Conservation (phyloP, 2,888 invertebrate species). For the Pollenia angustigena region DNA sequence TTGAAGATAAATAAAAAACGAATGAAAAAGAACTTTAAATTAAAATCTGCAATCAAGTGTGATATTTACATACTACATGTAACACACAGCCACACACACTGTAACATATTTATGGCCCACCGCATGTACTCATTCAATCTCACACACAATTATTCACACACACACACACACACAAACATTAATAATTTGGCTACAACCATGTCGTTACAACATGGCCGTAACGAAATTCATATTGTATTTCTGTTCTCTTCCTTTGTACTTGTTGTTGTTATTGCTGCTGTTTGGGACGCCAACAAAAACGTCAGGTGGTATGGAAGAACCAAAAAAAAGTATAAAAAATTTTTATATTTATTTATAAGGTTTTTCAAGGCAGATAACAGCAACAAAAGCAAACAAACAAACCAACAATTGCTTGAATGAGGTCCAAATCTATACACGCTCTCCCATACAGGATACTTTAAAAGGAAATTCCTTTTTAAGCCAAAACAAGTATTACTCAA, state of each 20-base stretch:
- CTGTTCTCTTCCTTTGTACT: constrained; percentile 12
- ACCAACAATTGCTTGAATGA: constrained; percentile 42
- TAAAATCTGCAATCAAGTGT: constrained; percentile 71
- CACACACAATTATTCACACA: neutral
- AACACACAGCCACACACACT: constrained; percentile 12
- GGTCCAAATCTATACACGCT: constrained; percentile 26
- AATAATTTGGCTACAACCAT: constrained; percentile 46
- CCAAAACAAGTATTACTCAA: neutral
- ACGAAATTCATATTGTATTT: constrained; percentile 59
- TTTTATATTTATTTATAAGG: constrained; percentile 61
- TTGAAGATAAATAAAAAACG: neutral
- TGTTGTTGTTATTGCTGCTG: constrained; percentile 25
- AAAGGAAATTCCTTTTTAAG: constrained; percentile 35
- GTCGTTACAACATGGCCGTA: constrained; percentile 69
- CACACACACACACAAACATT: constrained; percentile 21
- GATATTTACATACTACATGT: constrained; percentile 64
- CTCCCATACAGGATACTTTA: constrained; percentile 23
- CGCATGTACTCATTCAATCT: neutral
- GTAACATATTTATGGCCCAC: constrained; percentile 12
- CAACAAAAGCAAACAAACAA: constrained; percentile 35
- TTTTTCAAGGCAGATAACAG: constrained; percentile 68
- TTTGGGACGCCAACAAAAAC: constrained; percentile 67
- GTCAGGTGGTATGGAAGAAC: constrained; percentile 61
- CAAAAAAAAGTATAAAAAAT: constrained; percentile 40
- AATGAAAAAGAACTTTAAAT: constrained; percentile 61